A percentile compares a stretch with the other conserved stretches of the same genome.
Conservation (phyloP, 1,140 invertebrate genomes). For the Vanessa atalanta region DNA sequence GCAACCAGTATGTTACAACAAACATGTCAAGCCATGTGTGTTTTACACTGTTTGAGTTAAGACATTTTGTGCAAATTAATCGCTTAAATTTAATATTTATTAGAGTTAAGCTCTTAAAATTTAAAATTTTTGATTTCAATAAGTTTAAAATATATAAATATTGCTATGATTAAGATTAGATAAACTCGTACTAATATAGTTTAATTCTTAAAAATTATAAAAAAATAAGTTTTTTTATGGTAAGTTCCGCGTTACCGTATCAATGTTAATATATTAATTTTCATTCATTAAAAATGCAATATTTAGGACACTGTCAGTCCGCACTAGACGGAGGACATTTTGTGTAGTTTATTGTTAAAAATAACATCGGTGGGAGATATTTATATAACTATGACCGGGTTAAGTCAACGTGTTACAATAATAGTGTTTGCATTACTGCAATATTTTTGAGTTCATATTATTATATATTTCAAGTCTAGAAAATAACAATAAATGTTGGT, state of each 20-base stretch:
- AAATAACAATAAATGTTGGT: not conserved
- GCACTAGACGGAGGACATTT: constrained; percentile 57
- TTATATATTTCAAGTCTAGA: not conserved
- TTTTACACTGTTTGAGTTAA: not conserved
- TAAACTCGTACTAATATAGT: too few relatives aligned
- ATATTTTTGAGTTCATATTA: not conserved
- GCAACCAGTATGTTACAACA: constrained; percentile 14
- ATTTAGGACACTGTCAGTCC: constrained; percentile 41
- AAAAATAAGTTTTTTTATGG: not conserved
- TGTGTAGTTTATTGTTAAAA: constrained; percentile 65
- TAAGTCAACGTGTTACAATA: constrained; percentile 63
- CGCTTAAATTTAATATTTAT: not conserved
- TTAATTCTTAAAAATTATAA: too few relatives aligned
- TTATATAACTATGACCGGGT: constrained; percentile 74
- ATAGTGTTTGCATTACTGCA: constrained; percentile 27
- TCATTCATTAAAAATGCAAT: constrained; percentile 13
- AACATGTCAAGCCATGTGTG: constrained; percentile 4
- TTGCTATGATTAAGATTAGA: not conserved
- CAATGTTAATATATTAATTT: not conserved
- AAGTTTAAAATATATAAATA: not conserved
- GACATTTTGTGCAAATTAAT: not conserved
- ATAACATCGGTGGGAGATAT: constrained; percentile 68
- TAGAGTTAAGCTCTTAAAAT: not conserved
- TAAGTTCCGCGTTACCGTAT: not conserved
- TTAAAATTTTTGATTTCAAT: not conserved